These are phyloP conservation scores for Helicolenus hilgendorfi DNA, from an alignment of 2,797 vertebrate genomes.

Conservation along the genomic window DNA sequence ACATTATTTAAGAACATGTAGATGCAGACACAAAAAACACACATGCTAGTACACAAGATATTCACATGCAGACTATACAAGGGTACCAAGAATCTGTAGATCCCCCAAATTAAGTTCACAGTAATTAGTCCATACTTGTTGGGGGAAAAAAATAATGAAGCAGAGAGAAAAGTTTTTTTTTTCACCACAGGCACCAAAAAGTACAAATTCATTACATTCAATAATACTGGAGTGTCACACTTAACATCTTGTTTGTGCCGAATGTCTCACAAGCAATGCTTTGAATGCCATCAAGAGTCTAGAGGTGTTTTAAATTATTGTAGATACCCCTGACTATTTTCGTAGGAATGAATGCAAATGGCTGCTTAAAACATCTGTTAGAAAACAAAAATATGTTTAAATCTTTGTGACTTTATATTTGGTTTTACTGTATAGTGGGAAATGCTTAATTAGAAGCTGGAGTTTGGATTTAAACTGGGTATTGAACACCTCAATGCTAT, in stretches of 20 bases:
- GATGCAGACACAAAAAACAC: slow-evolving; percentile 31
- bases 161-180: neutral
- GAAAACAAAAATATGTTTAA: neutral
- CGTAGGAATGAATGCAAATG: neutral
- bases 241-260: neutral
- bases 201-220: slow-evolving; percentile 78
- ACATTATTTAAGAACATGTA: slow-evolving; percentile 33
- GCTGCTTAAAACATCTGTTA: neutral
- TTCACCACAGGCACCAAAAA: slow-evolving; percentile 74
- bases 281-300: neutral
- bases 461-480: neutral
- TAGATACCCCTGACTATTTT: neutral
- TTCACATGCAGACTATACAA: slow-evolving; percentile 65
- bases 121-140: neutral
- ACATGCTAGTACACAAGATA: slow-evolving; percentile 55
- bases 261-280: neutral
- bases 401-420: neutral
- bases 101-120: slow-evolving; percentile 31
- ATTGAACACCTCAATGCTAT: neutral
- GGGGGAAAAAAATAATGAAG: neutral
- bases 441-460: neutral
- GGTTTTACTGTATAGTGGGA: neutral
- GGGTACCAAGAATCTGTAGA: slow-evolving; percentile 11
- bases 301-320: neutral
- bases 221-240: slow-evolving; percentile 23